Evolutionary conservation across 1,140 invertebrate genomes (phyloP), one percentile per base, ranked within the genome.

Genomic region (Nylanderia fulva): DNA sequence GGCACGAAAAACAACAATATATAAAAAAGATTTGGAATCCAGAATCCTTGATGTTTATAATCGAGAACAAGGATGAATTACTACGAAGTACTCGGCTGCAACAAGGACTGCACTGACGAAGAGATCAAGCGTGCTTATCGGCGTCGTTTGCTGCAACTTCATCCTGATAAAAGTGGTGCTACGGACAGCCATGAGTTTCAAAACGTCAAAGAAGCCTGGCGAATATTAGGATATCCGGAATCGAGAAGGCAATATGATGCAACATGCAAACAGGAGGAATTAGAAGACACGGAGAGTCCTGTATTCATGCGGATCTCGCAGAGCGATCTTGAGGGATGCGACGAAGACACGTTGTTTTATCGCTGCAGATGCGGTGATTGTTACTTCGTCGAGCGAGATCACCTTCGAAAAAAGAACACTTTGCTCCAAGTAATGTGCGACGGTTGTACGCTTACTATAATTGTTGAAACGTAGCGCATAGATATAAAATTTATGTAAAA

Each of bases 101-200:
- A 94, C 2, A 92, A 92, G 83, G 93, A 94, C 56, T 95, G 96
- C 9, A 93, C 96, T 0, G 88, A 90, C 13, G 95, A 96, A 63
- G 96, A 96, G 89, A 86, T 97, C 33, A 97, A 96, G 90, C 94
- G 92, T 85, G 96, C 94, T 85, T 97, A 97, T 93, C 96, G 96
- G 88, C 94, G 95, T 61, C 92, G 96, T 33, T 94, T 95, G 18
- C 93, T 96, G 69, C 90, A 95, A 84, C 93, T 94, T 92, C 97
- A 97, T 92, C 96, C 96, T 3, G 97, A 97, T 88, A 97, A 97
- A 93, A 93, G 86, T 24, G 24, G 54, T 58, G 72, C 85, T 15
- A 52, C 83, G 66, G 93, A 80, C 69, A 83, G 82, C 52, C 92
- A 93, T 83, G 89, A 90, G 56, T 97, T 97, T 93, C 87, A 95